Percentiles rank a stretch among this genome's conserved stretches.
phyloP scores from a whole-genome alignment of 2,797 vertebrate genomes.

The Dendrocincla fuliginosa region DNA sequence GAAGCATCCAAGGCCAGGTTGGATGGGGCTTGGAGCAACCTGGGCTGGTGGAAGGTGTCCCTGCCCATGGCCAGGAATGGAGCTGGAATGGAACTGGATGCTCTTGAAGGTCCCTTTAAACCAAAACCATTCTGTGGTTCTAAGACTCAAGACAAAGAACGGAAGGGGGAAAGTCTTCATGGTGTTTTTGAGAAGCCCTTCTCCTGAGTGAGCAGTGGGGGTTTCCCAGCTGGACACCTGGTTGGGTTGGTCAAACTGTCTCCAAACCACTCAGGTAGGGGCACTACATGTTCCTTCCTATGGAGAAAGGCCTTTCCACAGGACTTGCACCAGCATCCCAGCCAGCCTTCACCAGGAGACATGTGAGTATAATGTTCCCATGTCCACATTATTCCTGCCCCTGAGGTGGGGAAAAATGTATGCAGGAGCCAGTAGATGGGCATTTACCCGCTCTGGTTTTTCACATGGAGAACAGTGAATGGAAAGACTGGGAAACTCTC shows the following conservation, averaged over 20 bases:
- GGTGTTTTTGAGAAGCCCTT: background rate
- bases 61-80: background rate
- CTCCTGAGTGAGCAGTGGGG: background rate
- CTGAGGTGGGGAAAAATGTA: background rate
- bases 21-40: accelerated
- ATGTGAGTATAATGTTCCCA: background rate
- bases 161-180: background rate
- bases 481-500: background rate
- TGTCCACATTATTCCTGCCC: background rate
- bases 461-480: background rate
- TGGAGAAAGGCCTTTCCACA: background rate
- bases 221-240: background rate
- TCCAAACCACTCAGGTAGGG: background rate
- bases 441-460: background rate
- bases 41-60: accelerated
- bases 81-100: accelerated
- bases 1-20: accelerated
- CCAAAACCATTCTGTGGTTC: background rate
- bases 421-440: background rate
- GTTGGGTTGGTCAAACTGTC: background rate
- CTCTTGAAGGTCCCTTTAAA: background rate
- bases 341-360: background rate
- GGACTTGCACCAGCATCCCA: background rate
- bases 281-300: background rate
- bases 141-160: background rate